Base-by-base conservation (phyloP, 2,113 vertebrate species). In the Periophthalmus modestus region DNA sequence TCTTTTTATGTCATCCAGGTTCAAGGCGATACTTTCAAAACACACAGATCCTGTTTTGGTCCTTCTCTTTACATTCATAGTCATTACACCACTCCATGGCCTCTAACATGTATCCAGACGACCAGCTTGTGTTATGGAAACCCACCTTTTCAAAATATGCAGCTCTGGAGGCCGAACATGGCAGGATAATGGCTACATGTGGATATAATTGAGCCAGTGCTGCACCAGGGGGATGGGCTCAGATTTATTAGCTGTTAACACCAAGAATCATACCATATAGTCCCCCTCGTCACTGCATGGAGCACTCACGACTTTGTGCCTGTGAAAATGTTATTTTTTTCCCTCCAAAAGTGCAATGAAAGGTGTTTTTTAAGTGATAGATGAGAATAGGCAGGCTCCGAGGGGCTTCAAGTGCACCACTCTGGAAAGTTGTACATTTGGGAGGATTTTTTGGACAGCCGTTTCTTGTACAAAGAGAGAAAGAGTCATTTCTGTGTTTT, bases 211-310 rank as follows among this genome's bases (percentile, higher is more conserved):
- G 91, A 91, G 87, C 83, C 79, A 73, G 85, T 63, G 72, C 79
- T 84, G 83, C 77, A 83, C 67, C n/a, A 62, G 75, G 78, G 87
- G 87, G 84, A 81, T 75, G 88, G 89, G 80, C 78, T 77, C 69
- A 83, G 85, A 86, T 93, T 93, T 94, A 94, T 92, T 92, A 93
- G 91, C 93, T 92, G 90, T 93, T 93, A 93, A 92, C 90, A 87
- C 90, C 85, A 84, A 82, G 84, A 92, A 93, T 90, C 89, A 85
- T 73, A 82, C 75, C 59, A 74, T 43, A 43, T 7, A 62, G 78
- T 75, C 77, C 80, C 84, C 54, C 83, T 84, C 72, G 69, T 87
- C 70, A 70, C 52, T n/a, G 52, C 71, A 79, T 73, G 39, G 65
- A 54, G 69, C 74, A 84, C 87, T 82, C 78, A 83, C 52, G 72